Percentiles rank a stretch among this genome's conserved stretches.
Conservation (phyloP, 2,888 invertebrate species). For the Drosophila neotestacea region DNA sequence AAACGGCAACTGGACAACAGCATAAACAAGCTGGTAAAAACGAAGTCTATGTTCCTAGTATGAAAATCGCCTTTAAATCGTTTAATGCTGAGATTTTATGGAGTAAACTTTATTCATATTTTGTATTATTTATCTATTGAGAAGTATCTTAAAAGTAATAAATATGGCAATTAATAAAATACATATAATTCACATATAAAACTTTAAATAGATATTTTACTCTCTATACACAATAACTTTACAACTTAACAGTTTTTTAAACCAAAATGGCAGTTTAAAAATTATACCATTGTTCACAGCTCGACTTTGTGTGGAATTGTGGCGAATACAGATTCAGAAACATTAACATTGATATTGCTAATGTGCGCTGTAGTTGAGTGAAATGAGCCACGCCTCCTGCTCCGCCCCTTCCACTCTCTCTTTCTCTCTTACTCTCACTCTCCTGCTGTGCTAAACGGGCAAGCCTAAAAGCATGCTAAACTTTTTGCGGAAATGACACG, state of each 20-base stretch:
- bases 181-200: no score
- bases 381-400: not conserved
- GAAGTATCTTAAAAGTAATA: no score
- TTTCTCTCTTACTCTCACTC: not conserved
- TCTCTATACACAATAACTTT: no score
- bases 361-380: slow-evolving; percentile 13
- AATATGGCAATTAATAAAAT: no score
- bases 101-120: not conserved
- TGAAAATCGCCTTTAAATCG: slow-evolving; percentile 3
- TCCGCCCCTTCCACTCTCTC: not conserved
- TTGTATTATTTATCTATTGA: no score
- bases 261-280: no score
- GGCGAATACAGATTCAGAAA: slow-evolving; percentile 25
- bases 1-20: slow-evolving; percentile 25
- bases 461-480: slow-evolving; percentile 75
- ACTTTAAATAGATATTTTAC: no score
- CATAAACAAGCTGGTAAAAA: slow-evolving; percentile 4
- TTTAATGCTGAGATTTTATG: not conserved
- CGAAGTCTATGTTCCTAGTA: slow-evolving; percentile 29
- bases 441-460: slow-evolving; percentile 59
- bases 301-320: not conserved
- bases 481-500: slow-evolving; percentile 78
- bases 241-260: no score
- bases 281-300: not conserved
- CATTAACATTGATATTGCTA: slow-evolving; percentile 14